Evolutionary conservation across 2,797 vertebrate species (phyloP), one percentile per base, ranked within the genome.

Genomic region (Antennarius maculatus): DNA sequence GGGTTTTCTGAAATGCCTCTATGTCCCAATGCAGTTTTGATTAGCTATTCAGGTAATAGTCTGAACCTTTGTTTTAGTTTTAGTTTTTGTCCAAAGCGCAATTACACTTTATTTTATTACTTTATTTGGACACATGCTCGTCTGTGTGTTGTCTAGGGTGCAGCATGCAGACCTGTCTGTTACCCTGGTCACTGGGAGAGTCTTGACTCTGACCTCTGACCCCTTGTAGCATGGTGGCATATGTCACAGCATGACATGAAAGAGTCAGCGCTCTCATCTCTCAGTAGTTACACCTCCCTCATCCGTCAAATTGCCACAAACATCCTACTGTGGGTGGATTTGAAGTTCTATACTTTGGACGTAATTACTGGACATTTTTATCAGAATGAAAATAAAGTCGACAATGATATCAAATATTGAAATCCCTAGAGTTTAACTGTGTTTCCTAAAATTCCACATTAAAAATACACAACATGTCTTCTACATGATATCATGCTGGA

Each of bases 161-260:
- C 34, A 34, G 34, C 12, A 6, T 58, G 34, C 18, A 39, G 66
- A 52, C 67, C 69, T 79, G 69, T 66, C 45, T 28, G 29, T 63
- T 57, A 56, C 42, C 63, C 70, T 71, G 85, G 82, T 79, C 77
- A 78, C 54, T 1, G 17, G 42, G 58, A 79, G 71, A 66, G 62
- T 72, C 82, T 81, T 68, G 46, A 61, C 77, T 47, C 2, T 80
- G 83, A 86, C 79, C 84, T 83, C 69, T 85, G 84, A 91, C 87
- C 67, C 0, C 0, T 11, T 69, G 61, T 75, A 74, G 41, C 7
- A 7, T 60, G 72, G 74, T 80, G 80, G 76, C 85, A 89, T 86
- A 89, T 89, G 86, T 86, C 77, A 66, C 52, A 72, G 75, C 61
- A 53, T 70, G 82, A 72, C 73, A 67, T 65, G 45, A 73, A 68